A percentile compares a stretch with the other conserved stretches of the same genome.
phyloP scores from a whole-genome alignment of 2,888 invertebrate genomes.

The Agriotes lineatus region DNA sequence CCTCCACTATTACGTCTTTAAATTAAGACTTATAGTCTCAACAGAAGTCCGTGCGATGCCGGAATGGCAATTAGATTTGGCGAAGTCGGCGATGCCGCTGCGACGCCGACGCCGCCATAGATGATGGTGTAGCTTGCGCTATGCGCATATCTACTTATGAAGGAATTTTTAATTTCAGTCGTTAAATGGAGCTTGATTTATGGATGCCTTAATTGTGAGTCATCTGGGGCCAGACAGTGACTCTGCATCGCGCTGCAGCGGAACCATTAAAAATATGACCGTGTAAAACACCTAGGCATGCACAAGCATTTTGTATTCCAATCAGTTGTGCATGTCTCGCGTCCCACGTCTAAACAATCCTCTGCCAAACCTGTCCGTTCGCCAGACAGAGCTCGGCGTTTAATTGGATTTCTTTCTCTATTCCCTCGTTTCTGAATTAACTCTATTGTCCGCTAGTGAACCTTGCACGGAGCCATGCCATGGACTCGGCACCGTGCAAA shows the following conservation, averaged over 20 bases:
- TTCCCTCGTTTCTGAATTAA: conserved; percentile 63
- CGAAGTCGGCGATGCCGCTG: conserved; percentile 2
- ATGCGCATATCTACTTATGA: conserved; percentile 43
- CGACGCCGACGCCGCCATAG: not conserved
- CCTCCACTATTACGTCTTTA: conserved; percentile 43
- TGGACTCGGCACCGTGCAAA: conserved; percentile 2
- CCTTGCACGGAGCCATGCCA: conserved; percentile 28
- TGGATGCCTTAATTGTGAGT: conserved; percentile 49
- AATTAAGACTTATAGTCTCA: conserved; percentile 50
- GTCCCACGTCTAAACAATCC: conserved; percentile 39
- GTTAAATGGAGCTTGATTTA: conserved; percentile 52
- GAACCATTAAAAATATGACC: conserved; percentile 27
- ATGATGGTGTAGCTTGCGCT: not conserved
- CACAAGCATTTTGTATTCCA: conserved; percentile 41
- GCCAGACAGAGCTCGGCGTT: conserved; percentile 59
- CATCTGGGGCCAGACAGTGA: conserved; percentile 26
- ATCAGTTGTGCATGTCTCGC: conserved; percentile 37
- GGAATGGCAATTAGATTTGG: conserved; percentile 48
- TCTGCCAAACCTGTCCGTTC: conserved; percentile 47
- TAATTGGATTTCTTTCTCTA: conserved; percentile 66
- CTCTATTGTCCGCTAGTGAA: conserved; percentile 58
- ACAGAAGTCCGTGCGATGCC: conserved; percentile 40
- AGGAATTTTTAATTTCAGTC: conserved; percentile 56
- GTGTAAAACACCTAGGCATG: conserved; percentile 25
- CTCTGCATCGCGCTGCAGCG: conserved; percentile 26